Base-by-base conservation (phyloP, 92 coral and sea anemone species). In the Scolanthus callimorphus region DNA sequence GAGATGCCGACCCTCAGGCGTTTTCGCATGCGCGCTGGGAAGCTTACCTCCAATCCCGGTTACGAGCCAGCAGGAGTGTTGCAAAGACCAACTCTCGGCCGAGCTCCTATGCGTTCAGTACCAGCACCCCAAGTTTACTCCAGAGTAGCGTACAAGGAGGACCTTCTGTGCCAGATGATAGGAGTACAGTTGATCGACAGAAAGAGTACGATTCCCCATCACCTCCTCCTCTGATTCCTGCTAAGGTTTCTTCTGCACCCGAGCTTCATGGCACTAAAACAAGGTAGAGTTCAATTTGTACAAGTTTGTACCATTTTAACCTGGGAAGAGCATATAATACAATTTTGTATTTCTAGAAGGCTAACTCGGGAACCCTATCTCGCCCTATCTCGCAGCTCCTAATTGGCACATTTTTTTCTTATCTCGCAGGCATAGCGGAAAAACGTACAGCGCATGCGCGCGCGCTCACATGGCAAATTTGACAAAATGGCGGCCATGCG, bases 11-110 rank as follows among this genome's bases (percentile, higher is more conserved):
- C 52, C 48, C 86, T 0, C 80, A 80, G 17, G 77, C 73, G 44
- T 79, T 63, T 57, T 85, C 91, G 11, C 88, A 91, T 67, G 84
- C 91, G 17, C 88, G 91, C 25, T 91, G 97, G 97, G 94, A 84
- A 47, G 92, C 97, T 26, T 91, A 91, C 60, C 79, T 91, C 20
- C 89, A 86, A 45, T 87, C 85, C 41, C 75, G 97, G 31, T 82
- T 86, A 26, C 91, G 89, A 4, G 86, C 95, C 0, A 74, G 84
- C 48, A 78, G 84, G 37, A 84, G 65, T 58, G 70, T 73, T 38
- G 80, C 68, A 22, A 31, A 49, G 11, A 76, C 65, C n/a, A 64
- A 63, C 25, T 57, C 86, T 17, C 64, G 86, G 53, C 85, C 86
- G n/a, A 63, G 67, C 38, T 74, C 90, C 37, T 61, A 72, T 44